Evolutionary conservation across 1,140 invertebrate genomes (phyloP).

Genomic region (Lepidurus apus): DNA sequence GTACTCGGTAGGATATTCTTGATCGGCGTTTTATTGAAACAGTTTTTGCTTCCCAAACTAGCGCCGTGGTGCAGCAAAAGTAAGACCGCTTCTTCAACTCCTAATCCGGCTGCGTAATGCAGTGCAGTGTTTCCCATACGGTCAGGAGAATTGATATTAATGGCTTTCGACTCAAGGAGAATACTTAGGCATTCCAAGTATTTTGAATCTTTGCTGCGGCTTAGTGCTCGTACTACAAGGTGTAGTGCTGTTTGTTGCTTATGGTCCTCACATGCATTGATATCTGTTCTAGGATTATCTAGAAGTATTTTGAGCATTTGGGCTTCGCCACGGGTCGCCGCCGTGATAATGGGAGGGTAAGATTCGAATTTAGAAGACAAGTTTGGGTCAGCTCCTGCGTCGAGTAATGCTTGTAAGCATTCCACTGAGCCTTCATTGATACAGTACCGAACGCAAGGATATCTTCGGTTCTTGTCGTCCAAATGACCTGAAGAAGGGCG

Average conservation of each 20-base stretch:
- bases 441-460: slow-evolving; percentile 35
- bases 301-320: slow-evolving; percentile 56
- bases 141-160: slow-evolving; percentile 51
- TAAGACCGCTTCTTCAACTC: no score
- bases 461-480: not conserved
- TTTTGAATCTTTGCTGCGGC: not conserved
- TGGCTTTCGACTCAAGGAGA: slow-evolving; percentile 12
- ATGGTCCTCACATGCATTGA: slow-evolving; percentile 20
- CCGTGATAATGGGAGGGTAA: slow-evolving; percentile 45
- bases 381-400: slow-evolving; percentile 60
- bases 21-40: slow-evolving; percentile 60
- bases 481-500: not conserved
- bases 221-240: slow-evolving; percentile 39
- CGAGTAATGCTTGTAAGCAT: slow-evolving; percentile 52
- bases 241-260: slow-evolving; percentile 49
- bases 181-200: slow-evolving; percentile 29
- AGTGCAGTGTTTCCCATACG: no score
- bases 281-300: not conserved
- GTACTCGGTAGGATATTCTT: slow-evolving; percentile 59
- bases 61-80: no score
- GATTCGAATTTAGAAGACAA: slow-evolving; percentile 48
- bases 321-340: slow-evolving; percentile 55
- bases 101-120: no score
- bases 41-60: slow-evolving; percentile 62
- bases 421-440: slow-evolving; percentile 39